Base-by-base conservation (phyloP, 2,113 vertebrate genomes). In the Microcebus jonahi region DNA sequence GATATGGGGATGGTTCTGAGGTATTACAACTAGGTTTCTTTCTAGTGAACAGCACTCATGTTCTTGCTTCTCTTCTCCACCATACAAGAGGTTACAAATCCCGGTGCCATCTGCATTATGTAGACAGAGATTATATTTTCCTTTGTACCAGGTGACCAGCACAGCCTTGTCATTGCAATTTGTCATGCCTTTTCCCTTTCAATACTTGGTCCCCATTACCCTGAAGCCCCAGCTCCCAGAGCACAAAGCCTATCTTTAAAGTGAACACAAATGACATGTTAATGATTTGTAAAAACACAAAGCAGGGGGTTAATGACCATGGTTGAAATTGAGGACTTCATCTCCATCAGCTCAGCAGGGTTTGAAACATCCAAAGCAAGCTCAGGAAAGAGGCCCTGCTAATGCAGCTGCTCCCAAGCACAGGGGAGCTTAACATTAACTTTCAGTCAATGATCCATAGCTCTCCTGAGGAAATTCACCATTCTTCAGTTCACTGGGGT, bases 281-380 rank as follows among this genome's bases (percentile, higher is more conserved):
- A 98, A 98, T 98, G 96, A 96, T 97, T 95, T 97, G 82, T 95
- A 92, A 97, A 97, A 98, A 96, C 95, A 98, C 98, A 98, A 98
- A 98, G 97, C 97, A 94, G 96, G 76, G 67, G 97, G 95, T 61
- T 98, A 98, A 98, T 96, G 97, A 94, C 91, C 96, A 94, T 92
- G 95, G 96, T 96, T 98, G 97, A 98, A 97, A 96, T 98, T 98
- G 98, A 97, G 96, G 97, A 95, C 92, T 97, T 94, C 94, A 98
- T 98, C 98, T 98, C 88, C 97, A 98, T 97, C 96, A 97, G 88
- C 98, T 95, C 98, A 98, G 98, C 98, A 95, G 98, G 97, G 91
- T 96, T 97, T 94, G 96, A 97, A 97, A 85, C 89, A 91, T 80
- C 86, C 23, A 77, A 97, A 88, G 94, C 92, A 90, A 98, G 79